Base-by-base conservation (phyloP, 2,888 invertebrate genomes). In the Argynnis bischoffii region DNA sequence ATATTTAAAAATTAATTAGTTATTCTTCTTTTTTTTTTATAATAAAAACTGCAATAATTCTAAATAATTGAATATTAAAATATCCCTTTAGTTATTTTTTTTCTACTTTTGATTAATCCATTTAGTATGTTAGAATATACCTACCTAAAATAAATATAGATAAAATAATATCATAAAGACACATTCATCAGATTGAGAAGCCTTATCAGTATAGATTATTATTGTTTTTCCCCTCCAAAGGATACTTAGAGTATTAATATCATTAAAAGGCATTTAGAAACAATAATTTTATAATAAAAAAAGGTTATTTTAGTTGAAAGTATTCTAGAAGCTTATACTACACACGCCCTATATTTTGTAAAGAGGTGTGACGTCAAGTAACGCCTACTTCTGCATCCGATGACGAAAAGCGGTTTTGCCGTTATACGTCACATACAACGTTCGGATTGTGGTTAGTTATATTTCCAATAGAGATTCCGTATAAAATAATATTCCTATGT, bases 361-460 rank as follows among this genome's bases (percentile, higher is more conserved):
- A 15, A 53, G 50, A 51, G 51, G 41, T 51, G 41, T 59, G 59
- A 65, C 57, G 59, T 50, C 47, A 35, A 51, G 65, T 15, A 65
- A 65, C 65, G 65, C 65, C 65, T 53, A 59, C 59, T 59, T 59
- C 53, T 65, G 51, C 65, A 53, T 41, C 35, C 8, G 35, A 59
- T 53, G 53, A 65, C 57, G 47, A 47, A 64, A 56, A 57, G 47
- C 59, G 59, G 57, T 59, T 65, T 54, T 59, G 59, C 57, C 55
- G 50, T 59, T 41, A n/a, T 3, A 51, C 61, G 61, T 61, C 61
- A 61, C 51, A 6, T 3, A 26, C 6, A 31, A 35, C 31, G 50
- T 61, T n/a, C 50, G 14, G 50, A 50, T 51, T 50, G 51, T 51
- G 60, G 47, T 59, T 48, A 26, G 16, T 59, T 47, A 57, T 46